These are phyloP conservation scores for Scalopus aquaticus DNA, from an alignment of 2,113 vertebrate genomes.

Conservation along the genomic window DNA sequence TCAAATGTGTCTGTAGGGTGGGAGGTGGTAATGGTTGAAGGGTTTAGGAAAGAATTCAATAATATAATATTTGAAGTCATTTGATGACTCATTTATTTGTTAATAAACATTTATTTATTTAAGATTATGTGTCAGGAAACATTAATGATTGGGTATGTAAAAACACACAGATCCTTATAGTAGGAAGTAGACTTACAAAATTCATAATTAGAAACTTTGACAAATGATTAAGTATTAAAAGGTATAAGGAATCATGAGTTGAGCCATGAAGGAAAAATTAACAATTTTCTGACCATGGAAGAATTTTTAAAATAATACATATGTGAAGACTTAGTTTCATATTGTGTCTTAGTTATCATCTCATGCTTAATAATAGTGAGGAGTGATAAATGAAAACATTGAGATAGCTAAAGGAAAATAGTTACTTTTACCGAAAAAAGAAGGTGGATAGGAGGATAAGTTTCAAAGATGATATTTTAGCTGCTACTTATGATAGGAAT, in stretches of 20 bases:
- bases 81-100: slow-evolving; percentile 26
- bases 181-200: not conserved
- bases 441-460: not conserved
- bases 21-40: not conserved
- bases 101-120: slow-evolving; percentile 1
- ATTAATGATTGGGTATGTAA: not conserved
- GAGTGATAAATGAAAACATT: slow-evolving; percentile 9
- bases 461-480: slow-evolving; percentile 30
- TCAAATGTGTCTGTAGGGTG: not conserved
- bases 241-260: not conserved
- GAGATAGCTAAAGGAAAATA: not conserved
- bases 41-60: not conserved
- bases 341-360: not conserved
- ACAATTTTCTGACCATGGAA: not conserved
- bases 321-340: not conserved
- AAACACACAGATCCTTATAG: not conserved
- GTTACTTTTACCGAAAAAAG: not conserved
- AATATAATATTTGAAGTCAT: slow-evolving; percentile 8
- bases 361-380: not conserved
- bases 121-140: not conserved
- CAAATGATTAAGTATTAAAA: not conserved
- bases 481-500: not conserved
- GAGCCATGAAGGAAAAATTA: slow-evolving; percentile 11
- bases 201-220: not conserved
- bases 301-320: slow-evolving; percentile 11